Base-by-base conservation (phyloP, 2,888 invertebrate genomes). In the Cabera pusaria region DNA sequence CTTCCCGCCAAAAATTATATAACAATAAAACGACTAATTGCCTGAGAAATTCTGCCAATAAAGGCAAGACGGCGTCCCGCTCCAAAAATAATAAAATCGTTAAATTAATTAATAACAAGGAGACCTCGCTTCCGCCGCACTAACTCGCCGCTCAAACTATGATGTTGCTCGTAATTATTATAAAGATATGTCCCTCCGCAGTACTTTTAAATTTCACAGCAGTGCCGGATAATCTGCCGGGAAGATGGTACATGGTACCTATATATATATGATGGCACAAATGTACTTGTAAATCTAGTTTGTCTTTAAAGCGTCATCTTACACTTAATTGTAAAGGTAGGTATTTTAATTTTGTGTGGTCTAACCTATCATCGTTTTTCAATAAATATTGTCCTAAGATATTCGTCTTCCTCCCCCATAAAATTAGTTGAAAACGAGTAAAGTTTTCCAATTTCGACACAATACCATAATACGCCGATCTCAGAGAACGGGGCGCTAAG, bases 1-100 rank as follows among this genome's bases (percentile, higher is more conserved):
- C 84, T 83, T 82, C 74, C 49, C 64, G 64, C 54, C 73, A 76
- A 81, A 85, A 86, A 87, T 88, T 86, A 87, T 84, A 87, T 81
- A 84, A 90, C 81, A 89, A 90, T 90, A 90, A 89, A 89, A 89
- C 59, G 81, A 82, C 80, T 89, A 88, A 89, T 89, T 86, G 81
- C 84, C 78, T 72, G 75, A 79, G 75, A 78, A 75, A 79, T 82
- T 83, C 77, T 69, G 68, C 83, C 86, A 79, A 83, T 89, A 86
- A 85, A 78, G 80, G 74, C 87, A 86, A 87, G 75, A 82, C 73
- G 83, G 65, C 52, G 56, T 51, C 56, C 59, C 61, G 51, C 59
- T 52, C 64, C 72, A 71, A 77, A 80, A 85, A 88, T 86, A 84
- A 88, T 88, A 86, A 85, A 85, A 88, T 84, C 82, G 3, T 14